Conservation (phyloP, 1,140 invertebrate species). For the Sinonovacula constricta region DNA sequence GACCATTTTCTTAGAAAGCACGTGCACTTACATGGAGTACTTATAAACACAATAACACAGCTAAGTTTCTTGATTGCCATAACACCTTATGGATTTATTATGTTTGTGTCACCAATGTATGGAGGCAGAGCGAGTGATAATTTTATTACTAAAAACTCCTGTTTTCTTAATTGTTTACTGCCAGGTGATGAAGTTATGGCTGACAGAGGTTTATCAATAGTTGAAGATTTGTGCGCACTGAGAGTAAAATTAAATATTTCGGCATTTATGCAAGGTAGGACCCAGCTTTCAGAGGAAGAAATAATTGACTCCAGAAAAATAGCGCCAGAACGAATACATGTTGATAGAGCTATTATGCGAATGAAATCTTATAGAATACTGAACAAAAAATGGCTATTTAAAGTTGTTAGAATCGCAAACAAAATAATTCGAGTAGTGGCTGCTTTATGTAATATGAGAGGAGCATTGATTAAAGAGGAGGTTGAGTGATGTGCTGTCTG, state of each 20-base stretch:
- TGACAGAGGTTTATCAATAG: constrained; percentile 23
- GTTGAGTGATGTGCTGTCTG: no score
- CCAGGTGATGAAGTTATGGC: constrained; percentile 36
- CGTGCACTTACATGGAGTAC: constrained; percentile 47
- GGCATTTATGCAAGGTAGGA: constrained; percentile 54
- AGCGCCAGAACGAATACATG: constrained; percentile 65
- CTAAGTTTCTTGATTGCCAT: constrained; percentile 71
- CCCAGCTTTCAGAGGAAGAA: constrained; percentile 52
- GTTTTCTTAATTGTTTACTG: constrained; percentile 34
- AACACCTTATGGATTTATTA: constrained; percentile 68
- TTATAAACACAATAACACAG: constrained; percentile 60
- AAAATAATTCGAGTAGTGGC: constrained; percentile 16
- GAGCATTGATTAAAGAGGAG: constrained; percentile 17
- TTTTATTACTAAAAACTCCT: constrained; percentile 62
- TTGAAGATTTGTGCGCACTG: constrained; percentile 32
- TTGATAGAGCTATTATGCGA: constrained; percentile 63
- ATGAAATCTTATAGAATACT: constrained; percentile 34
- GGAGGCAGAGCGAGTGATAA: constrained; percentile 66
- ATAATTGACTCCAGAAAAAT: constrained; percentile 59
- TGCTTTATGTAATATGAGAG: constrained; percentile 31
- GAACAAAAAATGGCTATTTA: constrained; percentile 3
- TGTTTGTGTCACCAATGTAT: constrained; percentile 67
- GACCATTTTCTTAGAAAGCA: constrained; percentile 31
- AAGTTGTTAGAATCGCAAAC: neutral
- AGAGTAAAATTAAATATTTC: constrained; percentile 54